Evolutionary conservation across 2,113 vertebrate species (phyloP), one percentile per base, ranked within the genome.

Genomic region (Cebus imitator): DNA sequence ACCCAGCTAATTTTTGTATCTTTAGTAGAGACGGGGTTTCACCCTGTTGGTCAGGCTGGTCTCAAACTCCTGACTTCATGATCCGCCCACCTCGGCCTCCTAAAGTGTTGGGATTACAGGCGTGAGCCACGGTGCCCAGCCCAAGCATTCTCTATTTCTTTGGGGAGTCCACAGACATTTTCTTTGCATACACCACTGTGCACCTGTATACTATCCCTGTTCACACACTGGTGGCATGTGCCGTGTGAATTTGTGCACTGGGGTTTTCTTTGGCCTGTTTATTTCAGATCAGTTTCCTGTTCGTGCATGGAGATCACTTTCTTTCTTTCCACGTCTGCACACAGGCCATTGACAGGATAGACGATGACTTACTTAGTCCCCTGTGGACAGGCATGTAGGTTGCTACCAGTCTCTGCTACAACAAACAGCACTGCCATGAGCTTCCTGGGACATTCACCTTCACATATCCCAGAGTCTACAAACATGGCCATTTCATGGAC

Each of bases 81-180:
- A 64, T 64, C 61, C 13, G 25, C 61, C 61, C 0, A 5, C 61
- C 61, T 64, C 0, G 12, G 61, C 61, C 61, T 14, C 27, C 61
- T 27, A 27, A 64, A 64, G 27, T 64, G 61, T 27, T 64, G 61
- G 61, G 61, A 64, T 64, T 30, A 64, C 12, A 64, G 61, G 27
- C 12, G 2, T 64, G 12, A 64, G 61, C 27, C 61, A 64, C 12
- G 27, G 12, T 64, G 61, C 61, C 61, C 12, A 64, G 61, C 27
- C 11, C 61, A 0, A 1, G 61, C 0, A 16, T 12, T 5, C 16
- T 37, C 27, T 7, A 1, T 32, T 40, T 23, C 14, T 23, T 11
- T 6, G 8, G 32, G 13, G 57, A 13, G 11, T 17, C 4, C 5
- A 0, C 32, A 35, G 55, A 27, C 0, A 0, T n/a, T 8, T 43